Conservation (phyloP, 2,113 vertebrate species). For the Channa argus region DNA sequence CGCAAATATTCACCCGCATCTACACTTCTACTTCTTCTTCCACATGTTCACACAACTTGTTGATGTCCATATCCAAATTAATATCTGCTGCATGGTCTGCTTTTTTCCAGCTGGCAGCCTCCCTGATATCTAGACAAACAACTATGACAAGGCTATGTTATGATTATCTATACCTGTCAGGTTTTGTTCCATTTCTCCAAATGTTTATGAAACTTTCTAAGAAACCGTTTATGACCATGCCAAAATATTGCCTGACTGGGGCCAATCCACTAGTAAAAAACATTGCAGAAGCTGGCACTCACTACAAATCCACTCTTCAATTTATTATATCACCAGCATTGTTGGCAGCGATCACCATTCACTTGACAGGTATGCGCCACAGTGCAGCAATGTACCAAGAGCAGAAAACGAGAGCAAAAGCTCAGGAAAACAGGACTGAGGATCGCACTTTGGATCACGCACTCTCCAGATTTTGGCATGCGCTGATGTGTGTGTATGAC, state of each 20-base stretch:
- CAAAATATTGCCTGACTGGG: slow-evolving; percentile 38
- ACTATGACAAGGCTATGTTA: slow-evolving; percentile 55
- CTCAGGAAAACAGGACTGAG: neutral
- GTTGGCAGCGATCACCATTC: slow-evolving; percentile 28
- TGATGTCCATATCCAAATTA: slow-evolving; percentile 49
- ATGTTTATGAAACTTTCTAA: slow-evolving; percentile 49
- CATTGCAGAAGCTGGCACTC: slow-evolving; percentile 68
- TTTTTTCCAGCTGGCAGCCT: slow-evolving; percentile 41
- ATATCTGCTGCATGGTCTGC: slow-evolving; percentile 39
- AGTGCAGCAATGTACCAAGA: slow-evolving; percentile 6
- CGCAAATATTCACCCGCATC: slow-evolving; percentile 16
- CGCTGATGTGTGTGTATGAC: neutral
- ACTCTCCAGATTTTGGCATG: neutral
- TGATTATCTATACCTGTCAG: slow-evolving; percentile 70
- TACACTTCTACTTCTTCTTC: slow-evolving; percentile 19
- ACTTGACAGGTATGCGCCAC: slow-evolving; percentile 25
- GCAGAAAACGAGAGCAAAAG: slow-evolving; percentile 9
- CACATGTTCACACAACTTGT: slow-evolving; percentile 37
- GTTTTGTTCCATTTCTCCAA: slow-evolving; percentile 34
- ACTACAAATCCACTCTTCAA: slow-evolving; percentile 52
- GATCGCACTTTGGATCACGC: neutral
- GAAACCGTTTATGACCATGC: slow-evolving; percentile 49
- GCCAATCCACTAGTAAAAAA: slow-evolving; percentile 74
- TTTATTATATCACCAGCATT: slow-evolving; percentile 66
- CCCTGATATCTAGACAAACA: slow-evolving; percentile 72